Conservation (phyloP, 2,113 vertebrate genomes). For the Hirundichthys speculiger region DNA sequence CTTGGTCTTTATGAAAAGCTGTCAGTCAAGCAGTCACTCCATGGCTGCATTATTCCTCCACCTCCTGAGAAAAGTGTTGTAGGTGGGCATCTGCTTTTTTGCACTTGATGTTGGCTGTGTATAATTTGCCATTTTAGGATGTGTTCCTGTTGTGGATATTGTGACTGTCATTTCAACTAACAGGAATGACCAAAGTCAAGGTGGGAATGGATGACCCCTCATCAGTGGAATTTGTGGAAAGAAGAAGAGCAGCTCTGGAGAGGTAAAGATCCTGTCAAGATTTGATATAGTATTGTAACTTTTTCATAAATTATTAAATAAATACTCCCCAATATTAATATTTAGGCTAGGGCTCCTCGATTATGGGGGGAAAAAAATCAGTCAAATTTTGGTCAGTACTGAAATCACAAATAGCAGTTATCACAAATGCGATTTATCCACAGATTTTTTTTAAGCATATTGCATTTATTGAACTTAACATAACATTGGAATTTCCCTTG, state of each 20-base stretch:
- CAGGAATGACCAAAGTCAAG: constrained; percentile 99
- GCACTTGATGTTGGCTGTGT: no score
- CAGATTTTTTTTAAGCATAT: no score
- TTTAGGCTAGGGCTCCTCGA: no score
- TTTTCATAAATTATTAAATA: no score
- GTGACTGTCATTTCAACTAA: constrained; percentile 14
- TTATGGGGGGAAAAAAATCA: no score
- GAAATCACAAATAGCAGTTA: no score
- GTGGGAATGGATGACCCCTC: constrained; percentile 97
- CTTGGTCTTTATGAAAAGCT: constrained; percentile 95
- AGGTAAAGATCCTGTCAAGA: constrained; percentile 75
- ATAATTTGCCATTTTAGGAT: not conserved
- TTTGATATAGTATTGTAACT: not conserved
- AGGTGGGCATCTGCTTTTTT: constrained; percentile 73
- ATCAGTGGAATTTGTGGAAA: constrained; percentile 94
- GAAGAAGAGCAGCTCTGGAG: constrained; percentile 92
- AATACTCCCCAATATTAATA: no score
- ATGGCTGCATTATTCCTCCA: constrained; percentile 91
- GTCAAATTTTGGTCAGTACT: no score
- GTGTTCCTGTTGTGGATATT: not conserved
- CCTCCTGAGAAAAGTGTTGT: constrained; percentile 96
- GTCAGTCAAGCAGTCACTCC: constrained; percentile 89
- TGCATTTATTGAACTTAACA: no score
- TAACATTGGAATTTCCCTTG: no score
- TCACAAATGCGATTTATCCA: no score